Conservation (phyloP, 2,113 vertebrate genomes). For the Lampris megalopsis region DNA sequence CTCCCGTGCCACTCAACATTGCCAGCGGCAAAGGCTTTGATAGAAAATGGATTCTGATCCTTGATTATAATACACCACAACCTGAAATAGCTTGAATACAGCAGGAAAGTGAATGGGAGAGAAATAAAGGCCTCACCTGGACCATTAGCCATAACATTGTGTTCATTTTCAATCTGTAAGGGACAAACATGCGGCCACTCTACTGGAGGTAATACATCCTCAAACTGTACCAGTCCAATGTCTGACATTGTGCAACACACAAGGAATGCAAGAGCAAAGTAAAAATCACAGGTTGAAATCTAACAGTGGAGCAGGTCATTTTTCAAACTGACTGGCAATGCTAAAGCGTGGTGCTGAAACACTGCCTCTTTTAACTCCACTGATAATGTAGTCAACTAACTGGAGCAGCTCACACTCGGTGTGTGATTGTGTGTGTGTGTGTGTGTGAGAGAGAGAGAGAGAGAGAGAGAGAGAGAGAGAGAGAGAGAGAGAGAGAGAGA, state of each 20-base stretch:
- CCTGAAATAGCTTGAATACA: conserved; percentile 52
- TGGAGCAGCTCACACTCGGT: conserved; percentile 41
- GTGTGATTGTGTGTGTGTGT: conserved; percentile 21
- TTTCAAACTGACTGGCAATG: not conserved
- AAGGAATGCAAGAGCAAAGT: conserved; percentile 7
- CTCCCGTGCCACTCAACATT: conserved; percentile 81
- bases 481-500: conserved; percentile 44
- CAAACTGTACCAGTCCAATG: conserved; percentile 17
- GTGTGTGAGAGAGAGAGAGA: conserved; percentile 25
- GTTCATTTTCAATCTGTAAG: conserved; percentile 42
- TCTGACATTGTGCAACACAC: conserved; percentile 24
- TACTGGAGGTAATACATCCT: not conserved
- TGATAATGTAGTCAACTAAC: conserved; percentile 36
- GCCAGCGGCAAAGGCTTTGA: conserved; percentile 86
- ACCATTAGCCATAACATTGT: conserved; percentile 35
- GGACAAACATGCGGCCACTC: conserved; percentile 12
- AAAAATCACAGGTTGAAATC: conserved; percentile 19
- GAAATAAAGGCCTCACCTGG: conserved; percentile 30
- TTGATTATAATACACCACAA: conserved; percentile 73
- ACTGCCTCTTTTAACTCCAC: conserved; percentile 34
- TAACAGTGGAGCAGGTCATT: conserved; percentile 26
- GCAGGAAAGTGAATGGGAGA: conserved; percentile 24
- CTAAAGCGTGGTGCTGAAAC: conserved; percentile 17
- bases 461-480: conserved; percentile 21
- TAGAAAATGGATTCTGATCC: conserved; percentile 83